A percentile compares a stretch with the other conserved stretches of the same genome.
Conservation (phyloP, 2,888 invertebrate genomes). For the Hypsopygia costalis region DNA sequence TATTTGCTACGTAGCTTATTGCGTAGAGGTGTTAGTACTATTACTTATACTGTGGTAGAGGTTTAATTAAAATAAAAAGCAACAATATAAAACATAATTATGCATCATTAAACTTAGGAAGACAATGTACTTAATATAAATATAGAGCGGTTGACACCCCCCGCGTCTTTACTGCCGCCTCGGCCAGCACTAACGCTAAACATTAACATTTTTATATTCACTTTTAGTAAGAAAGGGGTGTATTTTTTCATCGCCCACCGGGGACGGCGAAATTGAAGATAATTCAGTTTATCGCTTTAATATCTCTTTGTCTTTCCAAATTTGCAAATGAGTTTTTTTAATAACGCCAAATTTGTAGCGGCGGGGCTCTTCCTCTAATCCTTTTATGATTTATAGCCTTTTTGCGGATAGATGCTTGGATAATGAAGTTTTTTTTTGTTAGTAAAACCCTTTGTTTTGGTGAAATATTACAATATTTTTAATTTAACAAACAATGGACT, state of each 20-base stretch:
- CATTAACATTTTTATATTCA: constrained; percentile 62
- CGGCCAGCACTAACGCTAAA: constrained; percentile 22
- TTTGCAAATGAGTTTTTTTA: constrained; percentile 80
- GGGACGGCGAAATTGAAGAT: constrained; percentile 57
- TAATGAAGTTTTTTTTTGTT: constrained; percentile 52
- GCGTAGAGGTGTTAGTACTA: too few relatives aligned
- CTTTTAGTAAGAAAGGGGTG: constrained; percentile 51
- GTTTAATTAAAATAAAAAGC: constrained; percentile 3
- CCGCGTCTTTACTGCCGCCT: constrained; percentile 20
- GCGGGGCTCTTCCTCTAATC: constrained; percentile 47
- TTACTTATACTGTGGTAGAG: too few relatives aligned
- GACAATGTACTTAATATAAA: constrained; percentile 7
- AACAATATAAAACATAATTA: constrained; percentile 1
- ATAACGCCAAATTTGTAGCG: constrained; percentile 73
- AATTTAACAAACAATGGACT: constrained; percentile 2
- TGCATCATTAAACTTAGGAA: constrained; percentile 9
- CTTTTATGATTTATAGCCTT: constrained; percentile 67
- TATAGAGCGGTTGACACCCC: constrained; percentile 27
- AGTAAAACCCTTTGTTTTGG: constrained; percentile 31
- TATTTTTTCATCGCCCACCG: constrained; percentile 45
- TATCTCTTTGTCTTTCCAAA: constrained; percentile 76
- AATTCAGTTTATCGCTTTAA: constrained; percentile 75
- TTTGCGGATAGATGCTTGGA: constrained; percentile 40
- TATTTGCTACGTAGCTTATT: too few relatives aligned
- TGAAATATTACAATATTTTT: constrained; percentile 9